phyloP scores from a whole-genome alignment of 2,113 vertebrate genomes.

The Oncorhynchus masou region DNA sequence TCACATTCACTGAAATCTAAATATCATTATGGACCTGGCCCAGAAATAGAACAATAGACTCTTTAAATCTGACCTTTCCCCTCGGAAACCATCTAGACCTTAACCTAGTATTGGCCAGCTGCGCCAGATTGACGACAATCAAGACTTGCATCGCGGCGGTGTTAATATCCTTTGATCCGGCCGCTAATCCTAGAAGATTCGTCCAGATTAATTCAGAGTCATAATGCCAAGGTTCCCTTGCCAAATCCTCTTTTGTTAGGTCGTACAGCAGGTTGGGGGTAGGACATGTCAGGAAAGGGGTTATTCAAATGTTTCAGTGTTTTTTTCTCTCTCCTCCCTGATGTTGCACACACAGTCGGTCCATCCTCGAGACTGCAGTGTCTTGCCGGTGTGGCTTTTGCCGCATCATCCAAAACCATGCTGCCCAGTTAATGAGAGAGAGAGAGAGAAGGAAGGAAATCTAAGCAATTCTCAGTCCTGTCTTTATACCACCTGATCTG shows the following conservation, averaged over 20 bases:
- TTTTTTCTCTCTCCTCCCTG: constrained; percentile 31
- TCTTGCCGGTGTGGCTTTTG: constrained; percentile 42
- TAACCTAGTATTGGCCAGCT: constrained; percentile 43
- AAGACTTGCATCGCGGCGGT: constrained; percentile 41
- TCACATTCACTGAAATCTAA: background rate
- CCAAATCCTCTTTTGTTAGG: constrained; percentile 69
- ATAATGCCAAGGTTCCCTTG: constrained; percentile 57
- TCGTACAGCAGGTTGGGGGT: constrained; percentile 48
- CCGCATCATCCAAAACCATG: constrained; percentile 50
- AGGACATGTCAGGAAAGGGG: constrained; percentile 33
- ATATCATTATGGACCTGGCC: constrained; percentile 24
- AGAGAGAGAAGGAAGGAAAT: constrained; percentile 21
- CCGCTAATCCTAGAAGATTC: constrained; percentile 66
- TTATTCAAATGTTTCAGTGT: constrained; percentile 49
- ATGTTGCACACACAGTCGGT: constrained; percentile 18
- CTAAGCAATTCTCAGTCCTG: constrained; percentile 47
- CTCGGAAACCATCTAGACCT: constrained; percentile 12
- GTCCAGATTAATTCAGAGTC: constrained; percentile 69
- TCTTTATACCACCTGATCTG: constrained; percentile 55
- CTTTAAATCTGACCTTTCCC: background rate
- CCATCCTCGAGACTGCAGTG: constrained; percentile 31
- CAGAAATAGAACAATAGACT: constrained; percentile 8
- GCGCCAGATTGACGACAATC: constrained; percentile 55
- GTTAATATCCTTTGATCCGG: constrained; percentile 72
- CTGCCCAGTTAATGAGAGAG: constrained; percentile 27